A percentile compares a stretch with the other conserved stretches of the same genome.
Evolutionary conservation across 2,888 invertebrate genomes (phyloP).

Genomic region (Meloe dianella): DNA sequence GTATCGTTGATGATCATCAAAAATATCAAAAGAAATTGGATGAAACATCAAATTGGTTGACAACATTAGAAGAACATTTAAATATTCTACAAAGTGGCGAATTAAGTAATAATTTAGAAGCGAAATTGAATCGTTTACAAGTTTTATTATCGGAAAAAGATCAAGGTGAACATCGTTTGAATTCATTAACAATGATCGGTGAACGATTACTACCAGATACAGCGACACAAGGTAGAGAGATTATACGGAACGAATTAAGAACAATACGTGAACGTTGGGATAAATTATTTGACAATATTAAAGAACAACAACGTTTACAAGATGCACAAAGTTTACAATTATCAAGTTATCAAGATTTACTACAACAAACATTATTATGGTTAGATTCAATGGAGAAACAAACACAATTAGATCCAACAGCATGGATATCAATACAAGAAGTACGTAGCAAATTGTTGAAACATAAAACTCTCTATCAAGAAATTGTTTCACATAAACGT

Average conservation of each 20-base stretch:
- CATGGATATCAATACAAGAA: constrained; percentile 82
- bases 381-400: constrained; percentile 83
- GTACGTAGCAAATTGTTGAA: constrained; percentile 83
- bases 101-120: constrained; percentile 66
- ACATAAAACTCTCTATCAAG: constrained; percentile 85
- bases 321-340: constrained; percentile 84
- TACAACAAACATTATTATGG: constrained; percentile 85
- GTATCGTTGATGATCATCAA: constrained; percentile 82
- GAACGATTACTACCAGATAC: constrained; percentile 93
- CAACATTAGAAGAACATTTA: constrained; percentile 76
- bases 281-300: constrained; percentile 80
- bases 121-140: constrained; percentile 72
- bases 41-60: constrained; percentile 79
- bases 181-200: constrained; percentile 75
- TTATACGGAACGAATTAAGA: constrained; percentile 83
- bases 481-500: constrained; percentile 87
- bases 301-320: constrained; percentile 83
- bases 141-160: constrained; percentile 80
- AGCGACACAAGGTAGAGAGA: constrained; percentile 88
- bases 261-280: constrained; percentile 87
- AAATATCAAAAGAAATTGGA: constrained; percentile 77
- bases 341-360: constrained; percentile 83
- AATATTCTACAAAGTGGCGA: constrained; percentile 69
- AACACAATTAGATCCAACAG: constrained; percentile 73
- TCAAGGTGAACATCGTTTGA: constrained; percentile 80